A percentile compares a stretch with the other conserved stretches of the same genome.
phyloP scores from a whole-genome alignment of 2,888 invertebrate genomes.

The Crossocerus cetratus region DNA sequence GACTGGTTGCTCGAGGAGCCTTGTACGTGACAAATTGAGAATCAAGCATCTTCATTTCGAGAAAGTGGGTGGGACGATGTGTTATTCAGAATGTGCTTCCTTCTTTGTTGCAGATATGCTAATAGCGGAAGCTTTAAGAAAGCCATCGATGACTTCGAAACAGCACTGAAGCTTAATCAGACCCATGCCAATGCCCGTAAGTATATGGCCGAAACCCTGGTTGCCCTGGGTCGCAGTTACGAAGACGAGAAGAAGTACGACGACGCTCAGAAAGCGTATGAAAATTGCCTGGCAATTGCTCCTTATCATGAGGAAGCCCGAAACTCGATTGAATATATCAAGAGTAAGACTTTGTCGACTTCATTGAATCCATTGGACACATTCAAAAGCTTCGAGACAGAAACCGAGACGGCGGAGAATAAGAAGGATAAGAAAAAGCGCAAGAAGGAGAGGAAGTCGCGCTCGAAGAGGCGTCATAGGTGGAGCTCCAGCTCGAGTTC shows the following conservation, averaged over 20 bases:
- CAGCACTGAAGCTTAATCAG: slow-evolving; percentile 91
- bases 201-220: slow-evolving; percentile 95
- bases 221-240: slow-evolving; percentile 92
- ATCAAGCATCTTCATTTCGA: not conserved
- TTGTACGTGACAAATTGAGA: slow-evolving; percentile 78
- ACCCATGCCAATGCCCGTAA: slow-evolving; percentile 95
- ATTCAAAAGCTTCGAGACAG: slow-evolving; percentile 72
- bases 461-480: slow-evolving; percentile 74
- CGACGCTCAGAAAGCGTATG: slow-evolving; percentile 90
- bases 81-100: not conserved
- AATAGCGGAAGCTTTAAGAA: slow-evolving; percentile 96
- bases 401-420: slow-evolving; percentile 68
- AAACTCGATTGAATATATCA: slow-evolving; percentile 88
- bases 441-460: slow-evolving; percentile 76
- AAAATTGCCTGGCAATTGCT: slow-evolving; percentile 89
- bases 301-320: slow-evolving; percentile 93
- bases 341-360: slow-evolving; percentile 80
- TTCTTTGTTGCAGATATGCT: slow-evolving; percentile 81
- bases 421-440: slow-evolving; percentile 77
- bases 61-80: not conserved
- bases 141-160: slow-evolving; percentile 96
- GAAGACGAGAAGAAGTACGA: slow-evolving; percentile 92
- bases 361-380: slow-evolving; percentile 69
- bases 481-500: slow-evolving; percentile 82
- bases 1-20: slow-evolving; percentile 93